Evolutionary conservation across 2,888 invertebrate species (phyloP).

Genomic region (Sesia apiformis): DNA sequence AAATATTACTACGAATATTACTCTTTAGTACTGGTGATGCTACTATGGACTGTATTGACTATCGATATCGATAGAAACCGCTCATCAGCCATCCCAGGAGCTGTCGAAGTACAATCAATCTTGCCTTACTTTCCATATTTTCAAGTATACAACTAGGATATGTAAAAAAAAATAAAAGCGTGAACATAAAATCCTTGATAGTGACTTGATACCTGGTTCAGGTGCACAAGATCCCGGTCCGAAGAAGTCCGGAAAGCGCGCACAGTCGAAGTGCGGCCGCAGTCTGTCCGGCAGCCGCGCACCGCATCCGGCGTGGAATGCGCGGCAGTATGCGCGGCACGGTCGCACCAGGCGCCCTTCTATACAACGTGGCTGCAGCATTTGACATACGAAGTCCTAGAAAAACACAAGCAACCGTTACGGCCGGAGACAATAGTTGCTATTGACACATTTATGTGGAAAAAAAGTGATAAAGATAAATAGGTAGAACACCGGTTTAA

Average conservation of each 20-base stretch:
- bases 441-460: too few species aligned
- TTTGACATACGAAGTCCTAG: slow-evolving; percentile 88
- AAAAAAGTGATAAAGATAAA: too few species aligned
- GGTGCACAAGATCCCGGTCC: slow-evolving; percentile 83
- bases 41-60: too few species aligned
- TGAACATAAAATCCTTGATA: background rate
- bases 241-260: slow-evolving; percentile 84
- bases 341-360: slow-evolving; percentile 78
- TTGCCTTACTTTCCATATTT: too few species aligned
- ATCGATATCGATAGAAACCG: too few species aligned
- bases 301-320: slow-evolving; percentile 89
- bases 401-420: slow-evolving; percentile 1
- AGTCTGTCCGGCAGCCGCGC: slow-evolving; percentile 81
- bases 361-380: slow-evolving; percentile 86
- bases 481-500: too few species aligned
- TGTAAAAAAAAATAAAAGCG: background rate
- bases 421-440: too few species aligned
- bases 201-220: slow-evolving; percentile 77
- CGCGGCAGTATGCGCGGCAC: slow-evolving; percentile 88
- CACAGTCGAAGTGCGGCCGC: slow-evolving; percentile 83
- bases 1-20: too few species aligned
- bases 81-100: too few species aligned
- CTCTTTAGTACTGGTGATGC: too few species aligned
- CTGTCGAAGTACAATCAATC: too few species aligned
- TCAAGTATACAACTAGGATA: background rate